Evolutionary conservation across 2,113 vertebrate genomes (phyloP).

Genomic region (Limnothrissa miodon): DNA sequence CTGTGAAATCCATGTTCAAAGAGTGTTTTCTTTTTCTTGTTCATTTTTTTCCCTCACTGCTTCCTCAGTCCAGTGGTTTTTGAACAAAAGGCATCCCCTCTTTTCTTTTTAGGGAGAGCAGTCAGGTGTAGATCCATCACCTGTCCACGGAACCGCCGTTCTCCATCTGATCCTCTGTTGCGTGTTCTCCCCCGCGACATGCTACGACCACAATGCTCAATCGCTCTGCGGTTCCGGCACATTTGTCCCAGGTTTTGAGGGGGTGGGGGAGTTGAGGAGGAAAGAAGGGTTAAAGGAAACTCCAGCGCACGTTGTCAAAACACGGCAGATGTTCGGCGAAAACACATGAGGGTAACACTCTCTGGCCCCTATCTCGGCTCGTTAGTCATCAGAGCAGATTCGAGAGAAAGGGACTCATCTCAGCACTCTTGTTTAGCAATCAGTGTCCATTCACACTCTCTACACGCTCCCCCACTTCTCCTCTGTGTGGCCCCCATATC

Average conservation of each 20-base stretch:
- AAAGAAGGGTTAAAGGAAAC: background rate
- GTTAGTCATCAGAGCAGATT: background rate
- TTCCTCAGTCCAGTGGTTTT: slow-evolving; percentile 29
- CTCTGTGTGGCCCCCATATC: background rate
- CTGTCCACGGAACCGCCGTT: slow-evolving; percentile 28
- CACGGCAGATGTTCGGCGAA: slow-evolving; percentile 33
- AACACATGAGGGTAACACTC: background rate
- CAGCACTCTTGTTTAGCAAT: background rate
- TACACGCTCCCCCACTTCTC: background rate
- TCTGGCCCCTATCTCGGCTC: background rate
- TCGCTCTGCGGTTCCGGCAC: slow-evolving; percentile 39
- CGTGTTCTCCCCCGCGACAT: background rate
- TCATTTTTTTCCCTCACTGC: background rate
- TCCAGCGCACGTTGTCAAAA: slow-evolving; percentile 39
- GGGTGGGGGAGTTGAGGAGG: background rate
- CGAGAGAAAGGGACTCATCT: background rate
- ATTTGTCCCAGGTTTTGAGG: slow-evolving; percentile 30
- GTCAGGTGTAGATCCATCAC: slow-evolving; percentile 42
- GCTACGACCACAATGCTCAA: slow-evolving; percentile 34
- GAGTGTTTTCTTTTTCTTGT: slow-evolving; percentile 36
- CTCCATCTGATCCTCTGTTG: slow-evolving; percentile 31
- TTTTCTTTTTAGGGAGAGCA: slow-evolving; percentile 37
- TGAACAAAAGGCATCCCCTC: background rate
- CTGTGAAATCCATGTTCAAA: slow-evolving; percentile 51
- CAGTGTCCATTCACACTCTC: slow-evolving; percentile 1